Base-by-base conservation (phyloP, 2,888 invertebrate species). In the Tinea pellionella region DNA sequence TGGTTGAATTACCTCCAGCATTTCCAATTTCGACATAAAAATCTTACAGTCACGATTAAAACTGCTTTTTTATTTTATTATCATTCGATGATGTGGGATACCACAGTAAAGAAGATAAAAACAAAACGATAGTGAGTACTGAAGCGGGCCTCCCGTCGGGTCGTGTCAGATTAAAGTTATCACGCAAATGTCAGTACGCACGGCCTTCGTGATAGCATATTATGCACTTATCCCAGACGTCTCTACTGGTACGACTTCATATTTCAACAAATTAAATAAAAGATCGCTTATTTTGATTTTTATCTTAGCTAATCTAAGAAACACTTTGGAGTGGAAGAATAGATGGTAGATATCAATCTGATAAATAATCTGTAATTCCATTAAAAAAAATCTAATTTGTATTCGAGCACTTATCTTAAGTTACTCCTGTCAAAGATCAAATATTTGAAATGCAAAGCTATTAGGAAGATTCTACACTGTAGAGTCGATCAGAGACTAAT, bases 121-220 rank as follows among this genome's bases (percentile, higher is more conserved):
- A 57, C 32, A 57, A 57, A 32, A 57, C 15, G 56, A 56, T 56
- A 29, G 56, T 56, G 16, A 13, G 57, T 57, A 15, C 32, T 32
- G 57, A 32, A n/a, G 57, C 30, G 55, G 57, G 57, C 57, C 57
- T 16, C 57, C 57, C 32, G 57, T 32, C 32, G 32, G 24, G 57
- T 57, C 32, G 32, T 57, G 57, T 57, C 57, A 19, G 57, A 57
- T 57, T 57, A 57, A 57, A 57, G 57, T 32, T 57, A 57, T 57
- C 57, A 57, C 57, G 57, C 57, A 57, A 57, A 57, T 32, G 32
- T 57, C 32, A 57, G 32, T 57, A 32, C 32, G 19, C 32, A 32
- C 57, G 57, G 32, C 32, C 57, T 57, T 57, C 57, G 29, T 8
- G 55, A 19, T 32, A 57, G 57, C 9, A 57, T 15, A 57, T 57